phyloP scores from a whole-genome alignment of 2,888 invertebrate species.

The Lochmaea capreae region DNA sequence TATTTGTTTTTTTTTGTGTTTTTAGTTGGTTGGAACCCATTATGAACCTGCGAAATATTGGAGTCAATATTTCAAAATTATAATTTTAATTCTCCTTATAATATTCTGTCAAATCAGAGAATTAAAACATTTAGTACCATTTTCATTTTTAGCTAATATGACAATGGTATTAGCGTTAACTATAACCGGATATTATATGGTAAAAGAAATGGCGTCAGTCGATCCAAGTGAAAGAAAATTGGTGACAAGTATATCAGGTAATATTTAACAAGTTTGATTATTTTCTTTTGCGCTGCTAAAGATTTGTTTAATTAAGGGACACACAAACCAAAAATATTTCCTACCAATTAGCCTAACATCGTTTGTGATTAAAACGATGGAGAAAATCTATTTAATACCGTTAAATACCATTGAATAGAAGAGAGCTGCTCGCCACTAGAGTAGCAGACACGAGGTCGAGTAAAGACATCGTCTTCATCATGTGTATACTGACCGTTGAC shows the following conservation, averaged over 20 bases:
- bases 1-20: slow-evolving; percentile 44
- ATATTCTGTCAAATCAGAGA: slow-evolving; percentile 81
- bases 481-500: too few species aligned
- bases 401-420: too few species aligned
- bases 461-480: too few species aligned
- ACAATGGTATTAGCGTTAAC: slow-evolving; percentile 79
- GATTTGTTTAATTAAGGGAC: too few species aligned
- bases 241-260: slow-evolving; percentile 34
- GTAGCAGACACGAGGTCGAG: too few species aligned
- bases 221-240: slow-evolving; percentile 35
- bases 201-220: slow-evolving; percentile 61
- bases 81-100: slow-evolving; percentile 77
- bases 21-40: slow-evolving; percentile 70
- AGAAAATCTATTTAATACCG: too few species aligned
- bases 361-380: too few species aligned
- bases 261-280: not conserved
- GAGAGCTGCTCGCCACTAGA: too few species aligned
- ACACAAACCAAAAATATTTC: too few species aligned
- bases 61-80: slow-evolving; percentile 74
- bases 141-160: slow-evolving; percentile 88
- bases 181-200: slow-evolving; percentile 85
- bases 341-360: too few species aligned
- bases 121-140: slow-evolving; percentile 87
- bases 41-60: slow-evolving; percentile 67
- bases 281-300: not conserved